These are phyloP conservation scores for Gibbula magus DNA, from an alignment of 2,888 invertebrate species.

Conservation along the genomic window DNA sequence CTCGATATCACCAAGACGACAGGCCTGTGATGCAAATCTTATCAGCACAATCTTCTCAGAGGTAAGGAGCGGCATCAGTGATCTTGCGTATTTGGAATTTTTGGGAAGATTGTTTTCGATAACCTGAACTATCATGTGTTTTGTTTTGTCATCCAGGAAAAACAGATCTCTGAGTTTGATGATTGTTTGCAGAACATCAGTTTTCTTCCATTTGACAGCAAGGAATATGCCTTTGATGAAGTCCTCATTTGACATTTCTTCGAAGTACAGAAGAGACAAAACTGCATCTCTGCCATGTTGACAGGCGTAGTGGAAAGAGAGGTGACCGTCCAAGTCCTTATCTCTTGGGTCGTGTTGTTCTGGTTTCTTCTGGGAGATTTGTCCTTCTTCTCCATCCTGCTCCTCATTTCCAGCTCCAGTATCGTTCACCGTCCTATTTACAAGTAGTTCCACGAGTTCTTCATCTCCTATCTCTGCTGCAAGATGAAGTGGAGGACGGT, in stretches of 20 bases:
- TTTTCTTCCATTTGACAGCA: conserved; percentile 34
- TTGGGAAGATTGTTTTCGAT: conserved; percentile 32
- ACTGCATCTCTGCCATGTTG: conserved; percentile 34
- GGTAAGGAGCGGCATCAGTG: conserved; percentile 35
- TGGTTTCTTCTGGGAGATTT: not conserved
- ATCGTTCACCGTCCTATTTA: not conserved
- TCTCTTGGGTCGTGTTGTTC: conserved; percentile 21
- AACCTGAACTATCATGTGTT: conserved; percentile 35
- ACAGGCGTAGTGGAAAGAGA: conserved; percentile 52
- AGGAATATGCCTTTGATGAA: conserved; percentile 40
- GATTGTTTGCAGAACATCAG: conserved; percentile 25
- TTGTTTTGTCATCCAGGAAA: conserved; percentile 32
- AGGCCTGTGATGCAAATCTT: conserved; percentile 41
- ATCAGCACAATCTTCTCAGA: conserved; percentile 27
- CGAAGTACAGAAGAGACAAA: conserved; percentile 29
- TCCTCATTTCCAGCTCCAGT: not conserved
- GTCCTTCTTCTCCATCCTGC: not conserved
- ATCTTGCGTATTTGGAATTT: conserved; percentile 17
- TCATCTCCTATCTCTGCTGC: conserved; percentile 39
- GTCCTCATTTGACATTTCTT: conserved; percentile 36
- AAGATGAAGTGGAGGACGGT: conserved; percentile 36
- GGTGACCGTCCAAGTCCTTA: conserved; percentile 35
- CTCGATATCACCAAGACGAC: conserved; percentile 32
- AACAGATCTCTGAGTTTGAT: conserved; percentile 27
- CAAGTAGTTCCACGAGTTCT: conserved; percentile 31